phyloP scores from a whole-genome alignment of 1,140 invertebrate species.

The Chrysomallon squamiferum region DNA sequence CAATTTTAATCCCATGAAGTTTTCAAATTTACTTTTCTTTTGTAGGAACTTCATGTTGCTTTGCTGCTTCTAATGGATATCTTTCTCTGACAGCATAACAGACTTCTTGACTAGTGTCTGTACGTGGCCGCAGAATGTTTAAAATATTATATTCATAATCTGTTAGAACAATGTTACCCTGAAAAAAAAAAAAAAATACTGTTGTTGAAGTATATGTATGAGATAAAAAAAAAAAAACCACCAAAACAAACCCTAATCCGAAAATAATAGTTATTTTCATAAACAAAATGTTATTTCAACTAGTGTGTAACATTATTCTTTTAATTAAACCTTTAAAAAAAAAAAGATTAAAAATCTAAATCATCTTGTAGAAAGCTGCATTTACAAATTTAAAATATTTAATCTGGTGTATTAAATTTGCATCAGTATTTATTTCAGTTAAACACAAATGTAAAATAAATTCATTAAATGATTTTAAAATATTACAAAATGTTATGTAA shows the following conservation, averaged over 20 bases:
- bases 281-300: background rate
- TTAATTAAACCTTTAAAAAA: no score
- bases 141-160: slow-evolving; percentile 91
- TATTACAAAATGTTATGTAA: no score
- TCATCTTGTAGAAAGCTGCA: no score
- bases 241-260: background rate
- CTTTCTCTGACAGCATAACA: slow-evolving; percentile 90
- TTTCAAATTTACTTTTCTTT: slow-evolving; percentile 47
- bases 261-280: background rate
- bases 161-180: slow-evolving; percentile 94
- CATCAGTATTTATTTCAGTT: no score
- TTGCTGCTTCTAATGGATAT: slow-evolving; percentile 82
- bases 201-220: background rate
- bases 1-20: no score
- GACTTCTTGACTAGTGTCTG: slow-evolving; percentile 87
- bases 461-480: no score
- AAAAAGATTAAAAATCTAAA: no score
- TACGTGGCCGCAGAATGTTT: slow-evolving; percentile 91
- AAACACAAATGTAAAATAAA: no score
- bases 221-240: background rate
- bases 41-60: slow-evolving; percentile 64
- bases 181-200: slow-evolving; percentile 16
- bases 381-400: no score
- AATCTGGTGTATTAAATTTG: no score
- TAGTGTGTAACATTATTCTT: background rate